phyloP scores from a whole-genome alignment of 2,888 invertebrate genomes.

The Esperia sulphurella region DNA sequence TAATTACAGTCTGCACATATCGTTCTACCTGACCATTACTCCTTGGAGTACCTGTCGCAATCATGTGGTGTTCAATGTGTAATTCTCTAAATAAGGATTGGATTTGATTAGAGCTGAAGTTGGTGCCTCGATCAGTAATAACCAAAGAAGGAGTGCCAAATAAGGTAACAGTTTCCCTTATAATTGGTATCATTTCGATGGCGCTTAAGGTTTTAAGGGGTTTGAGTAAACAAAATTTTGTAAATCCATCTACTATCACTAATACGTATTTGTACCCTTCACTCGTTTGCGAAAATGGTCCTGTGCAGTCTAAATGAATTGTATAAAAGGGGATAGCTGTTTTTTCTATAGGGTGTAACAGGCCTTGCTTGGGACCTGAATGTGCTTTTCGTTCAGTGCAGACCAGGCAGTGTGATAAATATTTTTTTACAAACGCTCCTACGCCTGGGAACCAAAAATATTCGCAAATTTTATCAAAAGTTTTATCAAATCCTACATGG shows the following conservation, averaged over 20 bases:
- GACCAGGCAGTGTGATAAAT: slow-evolving; percentile 43
- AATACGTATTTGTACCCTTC: slow-evolving; percentile 32
- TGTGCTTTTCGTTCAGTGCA: slow-evolving; percentile 36
- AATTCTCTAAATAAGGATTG: too few relatives aligned
- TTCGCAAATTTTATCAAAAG: slow-evolving; percentile 25
- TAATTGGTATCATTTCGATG: too few relatives aligned
- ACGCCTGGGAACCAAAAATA: slow-evolving; percentile 51
- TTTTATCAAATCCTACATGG: slow-evolving; percentile 41
- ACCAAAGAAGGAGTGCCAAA: too few relatives aligned
- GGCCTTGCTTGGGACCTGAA: slow-evolving; percentile 23
- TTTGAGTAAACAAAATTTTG: slow-evolving; percentile 35
- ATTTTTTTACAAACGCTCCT: slow-evolving; percentile 39
- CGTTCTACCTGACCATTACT: slow-evolving; percentile 22
- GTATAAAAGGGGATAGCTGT: slow-evolving; percentile 42
- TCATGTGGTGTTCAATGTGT: slow-evolving; percentile 13
- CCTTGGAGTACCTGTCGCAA: slow-evolving; percentile 16
- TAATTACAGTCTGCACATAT: slow-evolving; percentile 30
- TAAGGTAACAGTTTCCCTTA: too few relatives aligned
- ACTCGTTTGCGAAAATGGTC: slow-evolving; percentile 40
- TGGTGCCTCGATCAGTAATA: too few relatives aligned
- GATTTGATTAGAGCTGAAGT: too few relatives aligned
- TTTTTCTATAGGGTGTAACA: slow-evolving; percentile 49
- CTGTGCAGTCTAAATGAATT: slow-evolving; percentile 51
- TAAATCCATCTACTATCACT: slow-evolving; percentile 40
- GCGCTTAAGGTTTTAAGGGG: slow-evolving; percentile 22